Evolutionary conservation across 2,113 vertebrate species (phyloP), one percentile per base, ranked within the genome.

Genomic region (Bubo scandiacus): DNA sequence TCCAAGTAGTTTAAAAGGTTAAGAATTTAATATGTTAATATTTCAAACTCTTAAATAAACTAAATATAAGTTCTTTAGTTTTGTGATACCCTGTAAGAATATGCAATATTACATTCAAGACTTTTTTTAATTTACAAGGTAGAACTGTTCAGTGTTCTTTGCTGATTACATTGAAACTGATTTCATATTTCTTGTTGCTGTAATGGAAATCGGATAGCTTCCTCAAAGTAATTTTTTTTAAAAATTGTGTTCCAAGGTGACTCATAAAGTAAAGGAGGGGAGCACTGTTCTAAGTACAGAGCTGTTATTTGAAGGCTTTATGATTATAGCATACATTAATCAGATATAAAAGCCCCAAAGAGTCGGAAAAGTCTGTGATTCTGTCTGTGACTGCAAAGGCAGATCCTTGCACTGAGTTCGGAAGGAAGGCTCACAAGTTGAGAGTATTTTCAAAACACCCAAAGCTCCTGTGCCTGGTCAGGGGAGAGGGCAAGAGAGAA

Each of bases 161-260:
- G 30, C 43, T 86, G 65, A 71, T 86, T 86, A 42, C 42, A 27
- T 51, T 45, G 47, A 93, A 92, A 80, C 38, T 84, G 11, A 84
- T 81, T 90, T 88, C 29, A 10, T 72, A 38, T 75, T 95, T 95
- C 81, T 85, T 75, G 52, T 94, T 94, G 42, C 63, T 81, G 2
- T 74, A 79, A 91, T 88, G 65, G 74, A 92, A 92, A 84, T 91
- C 58, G 34, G 34, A 79, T 63, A 67, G 57, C 79, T 94, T 93
- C 75, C 77, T 88, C 10, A 1, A 83, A 84, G 47, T 78, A 40
- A 15, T 82, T 86, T 80, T 88, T 47, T 20, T 42, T 9, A n/a
- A 6, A 34, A 47, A 51, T 25, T 87, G 43, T 93, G 25, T 78
- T 93, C 54, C 57, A 79, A 83, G 43, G 21, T 96, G 90, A 93